A percentile compares a stretch with the other conserved stretches of the same genome.
These are phyloP conservation scores for Cynopterus brachyotis DNA, from an alignment of 2,113 vertebrate species.

Conservation along the genomic window DNA sequence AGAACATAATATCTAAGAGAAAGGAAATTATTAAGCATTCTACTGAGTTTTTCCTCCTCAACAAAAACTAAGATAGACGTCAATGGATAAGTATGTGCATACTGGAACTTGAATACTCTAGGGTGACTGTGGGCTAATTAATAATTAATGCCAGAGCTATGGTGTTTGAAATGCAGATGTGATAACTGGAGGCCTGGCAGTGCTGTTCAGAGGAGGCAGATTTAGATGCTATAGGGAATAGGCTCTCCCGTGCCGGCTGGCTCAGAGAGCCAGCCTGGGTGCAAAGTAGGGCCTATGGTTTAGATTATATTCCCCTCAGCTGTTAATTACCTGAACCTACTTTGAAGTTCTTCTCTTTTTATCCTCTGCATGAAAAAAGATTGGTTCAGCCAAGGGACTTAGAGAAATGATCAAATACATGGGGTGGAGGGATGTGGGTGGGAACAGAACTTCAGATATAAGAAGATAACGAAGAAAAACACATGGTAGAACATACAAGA, in stretches of 20 bases:
- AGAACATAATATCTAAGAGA: constrained; percentile 83
- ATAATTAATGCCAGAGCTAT: constrained; percentile 99
- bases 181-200: constrained; percentile 95
- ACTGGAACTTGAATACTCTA: constrained; percentile 95
- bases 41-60: constrained; percentile 79
- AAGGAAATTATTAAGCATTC: constrained; percentile 89
- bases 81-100: constrained; percentile 92
- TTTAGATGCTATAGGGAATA: constrained; percentile 90
- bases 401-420: constrained; percentile 90
- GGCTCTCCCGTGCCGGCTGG: constrained; percentile 89
- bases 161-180: constrained; percentile 99
- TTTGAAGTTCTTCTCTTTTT: constrained; percentile 93
- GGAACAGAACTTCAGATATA: constrained; percentile 85
- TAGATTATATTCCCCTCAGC: constrained; percentile 94
- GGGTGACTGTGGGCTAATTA: constrained; percentile 99
- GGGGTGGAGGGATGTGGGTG: constrained; percentile 76
- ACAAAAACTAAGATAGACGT: constrained; percentile 91
- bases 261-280: constrained; percentile 89
- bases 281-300: constrained; percentile 90
- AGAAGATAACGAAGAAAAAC: constrained; percentile 87
- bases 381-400: constrained; percentile 90
- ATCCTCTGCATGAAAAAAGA: constrained; percentile 89
- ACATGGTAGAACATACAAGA: constrained; percentile 81
- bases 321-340: constrained; percentile 94
- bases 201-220: constrained; percentile 94